Base-by-base conservation (phyloP, 2,797 vertebrate genomes). In the Arctocebus calabarensis region DNA sequence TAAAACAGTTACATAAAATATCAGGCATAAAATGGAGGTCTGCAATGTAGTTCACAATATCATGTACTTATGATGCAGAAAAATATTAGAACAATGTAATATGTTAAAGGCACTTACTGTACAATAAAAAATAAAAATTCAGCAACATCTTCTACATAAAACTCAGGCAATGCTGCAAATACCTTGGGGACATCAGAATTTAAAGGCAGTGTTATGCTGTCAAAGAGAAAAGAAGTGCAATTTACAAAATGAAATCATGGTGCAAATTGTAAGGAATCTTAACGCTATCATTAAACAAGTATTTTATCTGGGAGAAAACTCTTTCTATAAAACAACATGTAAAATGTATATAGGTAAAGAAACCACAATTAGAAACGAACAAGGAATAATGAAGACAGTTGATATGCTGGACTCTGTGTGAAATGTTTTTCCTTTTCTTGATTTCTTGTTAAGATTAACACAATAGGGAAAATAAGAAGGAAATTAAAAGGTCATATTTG, bases 71-170 rank as follows among this genome's bases (percentile, higher is more conserved):
- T 48, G 5, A 73, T 17, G 22, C 19, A 73, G 32, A 91, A 78
- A 84, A 78, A 45, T 20, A 40, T 43, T 14, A 92, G 73, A 85
- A 43, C 14, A 16, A 45, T 1, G 9, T 3, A 84, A 64, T 52
- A 43, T 1, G 20, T 68, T 68, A 75, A 82, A 74, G 48, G 57
- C 19, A 99, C 99, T 99, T 99, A 99, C 99, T 99, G 99, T 98
- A 99, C 99, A 97, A 99, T 99, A 98, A 99, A 99, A 99, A 99
- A 99, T 98, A 99, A 99, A 98, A 99, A 99, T 98, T 99, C 99
- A 1, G 99, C 99, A 97, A 99, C 99, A 95, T 99, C 99, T 99
- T 99, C 99, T 97, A 99, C 99, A 94, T 99, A 99, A 98, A 99
- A 99, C 98, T 99, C 99, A 0, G 99, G 99, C 97, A 99, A 99